Percentiles rank a stretch among this genome's conserved stretches.
Evolutionary conservation across 2,888 invertebrate species (phyloP).

Genomic region (Pinctada fucata): DNA sequence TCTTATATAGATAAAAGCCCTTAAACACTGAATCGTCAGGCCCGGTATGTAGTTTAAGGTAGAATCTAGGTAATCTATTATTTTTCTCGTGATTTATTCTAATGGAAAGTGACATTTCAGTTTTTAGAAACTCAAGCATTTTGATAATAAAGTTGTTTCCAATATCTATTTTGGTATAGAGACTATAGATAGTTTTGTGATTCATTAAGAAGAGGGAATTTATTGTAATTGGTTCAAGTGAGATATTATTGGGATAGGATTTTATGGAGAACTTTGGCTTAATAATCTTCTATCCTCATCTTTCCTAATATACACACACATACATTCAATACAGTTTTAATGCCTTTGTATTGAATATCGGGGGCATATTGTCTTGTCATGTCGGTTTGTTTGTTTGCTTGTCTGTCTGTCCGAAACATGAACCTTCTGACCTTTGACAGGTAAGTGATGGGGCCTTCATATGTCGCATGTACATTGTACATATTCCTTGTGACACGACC

Average conservation of each 20-base stretch:
- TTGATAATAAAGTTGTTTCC: slow-evolving; percentile 2
- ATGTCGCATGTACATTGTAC: too few species aligned
- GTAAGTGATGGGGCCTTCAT: too few species aligned
- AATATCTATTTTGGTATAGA: background rate
- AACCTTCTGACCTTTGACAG: too few species aligned
- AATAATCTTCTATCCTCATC: too few species aligned
- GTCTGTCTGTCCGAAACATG: too few species aligned
- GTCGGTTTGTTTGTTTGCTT: too few species aligned
- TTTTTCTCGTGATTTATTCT: background rate
- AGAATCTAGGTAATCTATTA: background rate
- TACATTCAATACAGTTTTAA: too few species aligned
- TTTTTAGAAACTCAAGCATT: background rate
- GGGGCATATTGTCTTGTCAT: too few species aligned
- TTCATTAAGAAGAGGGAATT: background rate
- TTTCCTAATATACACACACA: too few species aligned
- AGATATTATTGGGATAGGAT: background rate
- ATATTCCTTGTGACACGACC: too few species aligned
- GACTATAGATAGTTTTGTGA: background rate
- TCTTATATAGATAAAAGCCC: background rate
- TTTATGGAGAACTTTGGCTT: too few species aligned
- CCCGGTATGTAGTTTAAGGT: background rate
- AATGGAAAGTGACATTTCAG: background rate
- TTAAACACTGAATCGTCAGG: background rate
- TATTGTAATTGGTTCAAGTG: background rate
- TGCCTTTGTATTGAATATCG: too few species aligned